A percentile compares a stretch with the other conserved stretches of the same genome.
Conservation (phyloP, 2,113 vertebrate genomes). For the Athene cunicularia region DNA sequence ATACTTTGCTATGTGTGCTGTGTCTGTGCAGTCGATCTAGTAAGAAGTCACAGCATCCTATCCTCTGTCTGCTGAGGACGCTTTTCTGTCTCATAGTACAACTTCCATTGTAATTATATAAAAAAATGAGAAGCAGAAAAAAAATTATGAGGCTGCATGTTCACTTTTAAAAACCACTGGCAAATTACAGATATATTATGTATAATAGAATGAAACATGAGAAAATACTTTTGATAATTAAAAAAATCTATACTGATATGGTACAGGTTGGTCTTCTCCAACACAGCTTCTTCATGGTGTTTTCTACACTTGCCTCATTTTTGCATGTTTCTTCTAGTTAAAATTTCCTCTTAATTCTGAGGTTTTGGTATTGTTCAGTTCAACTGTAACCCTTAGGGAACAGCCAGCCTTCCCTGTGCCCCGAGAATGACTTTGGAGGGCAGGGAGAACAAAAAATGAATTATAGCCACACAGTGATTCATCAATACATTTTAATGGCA, state of each 20-base stretch:
- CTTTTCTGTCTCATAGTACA: not conserved
- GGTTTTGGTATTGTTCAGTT: not conserved
- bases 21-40: not conserved
- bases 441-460: not conserved
- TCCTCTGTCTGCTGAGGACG: not conserved
- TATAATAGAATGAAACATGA: not conserved
- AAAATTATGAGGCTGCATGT: not conserved
- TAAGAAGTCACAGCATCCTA: not conserved
- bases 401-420: not conserved
- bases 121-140: not conserved
- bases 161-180: not conserved
- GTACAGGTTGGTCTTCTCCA: not conserved
- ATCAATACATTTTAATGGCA: not conserved
- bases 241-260: not conserved
- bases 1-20: not conserved
- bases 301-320: not conserved
- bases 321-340: not conserved
- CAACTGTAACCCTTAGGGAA: not conserved
- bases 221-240: not conserved
- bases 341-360: not conserved
- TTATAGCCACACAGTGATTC: not conserved
- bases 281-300: not conserved
- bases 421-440: not conserved
- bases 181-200: fast-evolving
- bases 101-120: not conserved